Conservation (phyloP, 2,888 invertebrate genomes). For the Tachina fera region DNA sequence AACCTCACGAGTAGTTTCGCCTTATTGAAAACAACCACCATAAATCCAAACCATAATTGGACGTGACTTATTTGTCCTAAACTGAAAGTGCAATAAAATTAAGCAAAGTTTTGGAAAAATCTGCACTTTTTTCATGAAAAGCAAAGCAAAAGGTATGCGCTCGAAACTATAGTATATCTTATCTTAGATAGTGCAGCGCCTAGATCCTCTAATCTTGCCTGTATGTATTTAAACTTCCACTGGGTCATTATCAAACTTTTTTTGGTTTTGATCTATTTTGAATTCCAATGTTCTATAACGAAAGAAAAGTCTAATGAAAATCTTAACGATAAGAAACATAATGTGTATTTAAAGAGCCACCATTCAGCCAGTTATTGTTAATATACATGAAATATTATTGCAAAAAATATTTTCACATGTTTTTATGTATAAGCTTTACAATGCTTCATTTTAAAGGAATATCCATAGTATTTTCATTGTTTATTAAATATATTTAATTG, state of each 20-base stretch:
- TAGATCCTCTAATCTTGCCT: slow-evolving; percentile 73
- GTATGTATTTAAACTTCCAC: slow-evolving; percentile 66
- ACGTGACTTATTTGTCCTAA: neutral
- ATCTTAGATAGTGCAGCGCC: slow-evolving; percentile 17
- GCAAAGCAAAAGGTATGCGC: neutral
- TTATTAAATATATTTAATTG: neutral
- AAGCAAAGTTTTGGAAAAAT: neutral
- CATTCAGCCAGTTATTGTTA: no score
- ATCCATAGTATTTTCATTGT: no score
- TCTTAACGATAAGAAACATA: neutral
- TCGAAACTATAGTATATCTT: slow-evolving; percentile 74
- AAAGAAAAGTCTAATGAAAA: neutral
- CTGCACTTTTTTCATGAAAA: neutral
- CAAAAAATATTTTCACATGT: no score
- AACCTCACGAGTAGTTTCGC: neutral
- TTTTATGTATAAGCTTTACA: no score
- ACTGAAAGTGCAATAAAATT: neutral
- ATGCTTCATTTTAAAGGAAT: no score
- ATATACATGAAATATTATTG: no score
- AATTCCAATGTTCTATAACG: slow-evolving; percentile 58
- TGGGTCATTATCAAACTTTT: slow-evolving; percentile 51
- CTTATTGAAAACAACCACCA: neutral
- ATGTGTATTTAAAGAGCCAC: neutral
- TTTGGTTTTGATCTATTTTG: slow-evolving; percentile 55
- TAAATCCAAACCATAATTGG: neutral